phyloP scores from a whole-genome alignment of 92 coral and sea anemone genomes.

The Palythoa grandis region DNA sequence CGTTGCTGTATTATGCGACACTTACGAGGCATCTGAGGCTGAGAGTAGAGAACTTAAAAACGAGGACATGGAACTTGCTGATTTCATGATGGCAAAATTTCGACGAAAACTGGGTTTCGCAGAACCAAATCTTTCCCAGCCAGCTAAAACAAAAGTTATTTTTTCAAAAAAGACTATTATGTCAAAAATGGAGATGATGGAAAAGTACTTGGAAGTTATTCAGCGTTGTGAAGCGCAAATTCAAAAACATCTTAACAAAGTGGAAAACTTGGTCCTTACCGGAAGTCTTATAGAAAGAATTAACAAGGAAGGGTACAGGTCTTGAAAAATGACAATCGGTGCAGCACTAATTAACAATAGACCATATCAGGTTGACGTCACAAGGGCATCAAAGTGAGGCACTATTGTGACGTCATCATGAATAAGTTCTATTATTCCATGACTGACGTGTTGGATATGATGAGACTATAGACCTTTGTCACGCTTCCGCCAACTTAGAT shows the following conservation, averaged over 20 bases:
- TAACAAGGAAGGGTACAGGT: background rate
- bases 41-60: constrained; percentile 51
- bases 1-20: constrained; percentile 68
- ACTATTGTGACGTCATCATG: too few species aligned
- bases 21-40: constrained; percentile 50
- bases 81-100: constrained; percentile 57
- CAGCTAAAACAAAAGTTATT: background rate
- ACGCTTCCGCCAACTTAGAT: too few species aligned
- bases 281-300: background rate
- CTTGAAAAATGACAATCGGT: background rate
- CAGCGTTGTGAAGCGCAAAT: constrained; percentile 14
- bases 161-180: constrained; percentile 16
- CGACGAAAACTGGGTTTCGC: constrained; percentile 52
- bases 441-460: too few species aligned
- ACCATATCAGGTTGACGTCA: too few species aligned
- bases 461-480: too few species aligned
- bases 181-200: constrained; percentile 12
- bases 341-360: background rate
- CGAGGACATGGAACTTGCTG: constrained; percentile 67
- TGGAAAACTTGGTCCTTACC: background rate
- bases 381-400: too few species aligned
- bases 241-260: background rate
- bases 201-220: constrained; percentile 13
- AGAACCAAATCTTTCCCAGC: constrained; percentile 8
- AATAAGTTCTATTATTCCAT: too few species aligned